Evolutionary conservation across 2,113 vertebrate species (phyloP), one percentile per base, ranked within the genome.

Genomic region (Silurus asotus): DNA sequence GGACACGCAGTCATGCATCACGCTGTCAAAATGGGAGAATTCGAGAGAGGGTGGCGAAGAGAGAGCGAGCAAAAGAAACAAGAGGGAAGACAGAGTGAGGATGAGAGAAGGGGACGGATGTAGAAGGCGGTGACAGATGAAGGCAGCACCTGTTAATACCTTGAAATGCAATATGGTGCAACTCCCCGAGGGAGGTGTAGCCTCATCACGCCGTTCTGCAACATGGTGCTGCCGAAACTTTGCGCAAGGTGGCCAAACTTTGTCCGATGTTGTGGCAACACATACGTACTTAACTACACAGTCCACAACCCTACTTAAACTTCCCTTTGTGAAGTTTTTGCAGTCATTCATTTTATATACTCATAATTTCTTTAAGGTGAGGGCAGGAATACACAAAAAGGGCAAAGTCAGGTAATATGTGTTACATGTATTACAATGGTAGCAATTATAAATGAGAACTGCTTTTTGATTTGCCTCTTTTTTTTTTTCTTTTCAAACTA

Each of bases 81-180:
- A 79, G 58, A 25, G 48, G 82, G n/a, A 25, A 76, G 84, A 81
- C 84, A 86, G 80, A 86, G 51, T 62, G 61, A 83, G 61, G 78
- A 91, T 87, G 79, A 67, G 86, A 89, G 91, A 89, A 90, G 88
- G 64, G 75, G 72, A 82, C 81, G 48, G 80, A 20, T 81, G 70
- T 83, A 65, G 64, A 77, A 80, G 45, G 67, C 78, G 67, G 69
- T n/a, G 80, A 78, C 89, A 92, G 89, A 91, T 87, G 88, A 90
- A 89, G 85, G 84, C 86, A 91, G 87, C 93, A 92, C 92, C 93
- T 94, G 94, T 87, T 90, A 64, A n/a, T 84, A 90, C 74, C 87
- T 87, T 45, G 88, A 62, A 90, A 85, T 74, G 82, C 91, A 92
- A 92, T 89, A 90, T 91, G 92, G 90, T 87, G 65, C 86, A 81